Evolutionary conservation across 2,113 vertebrate genomes (phyloP), one percentile per base, ranked within the genome.

Genomic region (Hydrolagus affinis): DNA sequence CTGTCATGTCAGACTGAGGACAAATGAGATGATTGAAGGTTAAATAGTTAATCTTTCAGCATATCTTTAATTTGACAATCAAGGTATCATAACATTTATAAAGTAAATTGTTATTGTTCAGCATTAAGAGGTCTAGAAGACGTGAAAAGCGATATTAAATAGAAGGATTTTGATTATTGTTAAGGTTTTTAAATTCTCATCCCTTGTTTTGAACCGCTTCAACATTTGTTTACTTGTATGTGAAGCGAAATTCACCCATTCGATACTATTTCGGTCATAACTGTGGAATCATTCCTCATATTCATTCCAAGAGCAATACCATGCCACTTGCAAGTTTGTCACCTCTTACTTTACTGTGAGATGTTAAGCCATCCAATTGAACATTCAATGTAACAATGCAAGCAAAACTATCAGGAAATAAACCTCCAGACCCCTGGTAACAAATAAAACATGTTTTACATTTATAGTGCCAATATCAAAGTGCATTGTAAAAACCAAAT

Each of bases 351-450:
- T 80, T 80, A 62, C 76, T 80, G 76, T 32, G 11, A 80, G 76
- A 80, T 23, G 25, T 80, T 28, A 80, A 25, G 59, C 11, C n/a
- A 80, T 80, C 14, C 60, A 80, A 80, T 80, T 56, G 76, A 80
- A 80, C 76, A 80, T 80, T 80, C 23, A 59, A 60, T 60, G 57
- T 28, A 80, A 80, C 64, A 80, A 80, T 80, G 76, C 76, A 80
- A 62, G 64, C 64, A 62, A 80, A 80, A 60, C 76, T 23, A 62
- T 62, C n/a, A 62, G 76, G 14, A 80, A 80, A 19, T 62, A 23
- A 80, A 80, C 76, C 59, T 62, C 76, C 64, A 62, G 64, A 80
- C 76, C 76, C 64, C 28, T 8, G 2, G n/a, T 80, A 80, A 64
- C 76, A 80, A 62, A 25, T 62, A 80, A 23, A 25, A 64, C 28